These are phyloP conservation scores for Raja brachyura DNA, from an alignment of 2,113 vertebrate species.

Conservation along the genomic window DNA sequence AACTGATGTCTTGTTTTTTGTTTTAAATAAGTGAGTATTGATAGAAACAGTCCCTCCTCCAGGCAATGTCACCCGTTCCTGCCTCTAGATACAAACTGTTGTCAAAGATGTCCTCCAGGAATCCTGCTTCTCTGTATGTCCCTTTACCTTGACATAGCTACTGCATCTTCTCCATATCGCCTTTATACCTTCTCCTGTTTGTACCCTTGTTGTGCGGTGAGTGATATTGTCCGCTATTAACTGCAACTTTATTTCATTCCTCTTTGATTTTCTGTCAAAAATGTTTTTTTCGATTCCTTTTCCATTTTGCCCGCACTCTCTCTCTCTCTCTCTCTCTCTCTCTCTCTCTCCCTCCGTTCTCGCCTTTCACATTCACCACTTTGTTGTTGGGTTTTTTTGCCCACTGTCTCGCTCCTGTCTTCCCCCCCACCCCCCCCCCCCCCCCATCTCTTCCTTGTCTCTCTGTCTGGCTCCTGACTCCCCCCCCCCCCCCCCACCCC, in stretches of 20 bases:
- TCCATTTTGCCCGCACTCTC: not conserved
- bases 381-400: constrained; percentile 9
- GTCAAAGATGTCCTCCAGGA: constrained; percentile 17
- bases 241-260: not conserved
- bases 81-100: not conserved
- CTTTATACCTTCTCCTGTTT: not conserved
- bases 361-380: not conserved
- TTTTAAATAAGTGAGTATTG: not conserved
- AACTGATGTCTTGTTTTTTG: not conserved
- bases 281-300: not conserved
- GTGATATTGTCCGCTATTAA: not conserved
- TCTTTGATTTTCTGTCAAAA: too few species aligned
- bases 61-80: constrained; percentile 9
- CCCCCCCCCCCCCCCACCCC: not conserved
- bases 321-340: not conserved
- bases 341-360: not conserved
- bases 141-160: not conserved
- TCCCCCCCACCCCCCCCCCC: constrained; percentile 42
- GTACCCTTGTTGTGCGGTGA: constrained; percentile 11
- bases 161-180: not conserved
- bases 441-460: constrained; percentile 33
- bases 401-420: constrained; percentile 42
- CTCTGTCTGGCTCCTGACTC: constrained; percentile 39
- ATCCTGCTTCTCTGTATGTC: not conserved
- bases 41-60: not conserved